Base-by-base conservation (phyloP, 2,888 invertebrate genomes). In the Acanthosoma haemorrhoidale region DNA sequence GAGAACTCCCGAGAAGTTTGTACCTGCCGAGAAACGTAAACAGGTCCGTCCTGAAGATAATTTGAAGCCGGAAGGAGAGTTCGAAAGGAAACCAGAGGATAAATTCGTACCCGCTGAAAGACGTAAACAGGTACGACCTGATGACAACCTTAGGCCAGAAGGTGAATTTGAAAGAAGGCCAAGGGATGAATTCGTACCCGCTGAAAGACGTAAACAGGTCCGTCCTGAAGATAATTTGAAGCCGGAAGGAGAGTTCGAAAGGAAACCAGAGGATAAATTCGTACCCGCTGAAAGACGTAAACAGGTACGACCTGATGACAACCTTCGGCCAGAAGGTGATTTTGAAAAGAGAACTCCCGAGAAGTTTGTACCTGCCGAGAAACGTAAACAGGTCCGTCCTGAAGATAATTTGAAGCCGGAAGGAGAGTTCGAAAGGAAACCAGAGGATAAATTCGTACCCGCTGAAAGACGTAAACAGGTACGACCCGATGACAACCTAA, bases 191-290 rank as follows among this genome's bases (percentile, higher is more conserved):
- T 60, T 70, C 6, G 69, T 74, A 69, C 59, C 71, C 9, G 69
- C 70, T 78, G 80, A 25, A 69, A 51, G 25, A 74, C 75, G 80
- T 60, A 84, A 84, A 75, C 73, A 82, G 2, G 73, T 63, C 18
- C 76, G 74, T 64, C 77, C 75, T 39, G 73, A 70, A 39, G 77
- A 78, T 64, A 79, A 79, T 71, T 73, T 79, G 1, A 71, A 70
- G 29, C 83, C 86, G 74, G 86, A 85, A 80, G 86, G 85, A 21
- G 84, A 85, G 76, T 85, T 85, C 38, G 84, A 85, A 74, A 80
- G 83, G 76, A 82, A 83, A 73, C 83, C 83, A 75, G 82, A 81
- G 76, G 83, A 84, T 74, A 86, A 86, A 76, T 85, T 84, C 74
- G 59, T 32, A n/a, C 51, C 76, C 76, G 82, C 84, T 74, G 79